These are phyloP conservation scores for Nasonovia ribisnigri DNA, from an alignment of 2,888 invertebrate genomes.

Conservation along the genomic window DNA sequence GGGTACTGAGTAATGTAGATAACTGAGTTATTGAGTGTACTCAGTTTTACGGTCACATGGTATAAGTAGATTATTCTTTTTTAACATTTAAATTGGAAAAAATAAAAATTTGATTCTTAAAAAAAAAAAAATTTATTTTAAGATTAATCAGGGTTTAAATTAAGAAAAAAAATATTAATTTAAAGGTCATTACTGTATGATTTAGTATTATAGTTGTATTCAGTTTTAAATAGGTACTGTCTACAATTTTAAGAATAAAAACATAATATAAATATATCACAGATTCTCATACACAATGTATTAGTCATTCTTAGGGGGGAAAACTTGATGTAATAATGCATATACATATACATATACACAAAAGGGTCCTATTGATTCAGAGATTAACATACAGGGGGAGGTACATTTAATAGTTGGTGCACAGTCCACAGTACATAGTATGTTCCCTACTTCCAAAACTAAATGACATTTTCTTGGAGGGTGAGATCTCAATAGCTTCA, in stretches of 20 bases:
- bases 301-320: slow-evolving; percentile 47
- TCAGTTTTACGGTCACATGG: no score
- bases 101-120: neutral
- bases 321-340: neutral
- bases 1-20: no score
- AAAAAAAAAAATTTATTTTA: neutral
- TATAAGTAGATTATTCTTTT: neutral
- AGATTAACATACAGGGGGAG: slow-evolving; percentile 62
- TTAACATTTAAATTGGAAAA: neutral
- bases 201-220: neutral
- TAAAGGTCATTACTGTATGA: neutral
- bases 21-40: no score
- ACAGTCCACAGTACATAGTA: slow-evolving; percentile 4
- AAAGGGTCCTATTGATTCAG: slow-evolving; percentile 59
- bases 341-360: slow-evolving; percentile 26
- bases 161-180: neutral
- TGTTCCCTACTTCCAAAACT: slow-evolving; percentile 40
- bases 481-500: slow-evolving; percentile 63
- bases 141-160: neutral
- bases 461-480: slow-evolving; percentile 61
- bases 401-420: slow-evolving; percentile 43
- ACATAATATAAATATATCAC: neutral
- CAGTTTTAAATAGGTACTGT: neutral
- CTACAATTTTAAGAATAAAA: neutral
- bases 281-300: slow-evolving; percentile 20